Evolutionary conservation across 2,888 invertebrate genomes (phyloP).

Genomic region (Agrilus cyanescens): DNA sequence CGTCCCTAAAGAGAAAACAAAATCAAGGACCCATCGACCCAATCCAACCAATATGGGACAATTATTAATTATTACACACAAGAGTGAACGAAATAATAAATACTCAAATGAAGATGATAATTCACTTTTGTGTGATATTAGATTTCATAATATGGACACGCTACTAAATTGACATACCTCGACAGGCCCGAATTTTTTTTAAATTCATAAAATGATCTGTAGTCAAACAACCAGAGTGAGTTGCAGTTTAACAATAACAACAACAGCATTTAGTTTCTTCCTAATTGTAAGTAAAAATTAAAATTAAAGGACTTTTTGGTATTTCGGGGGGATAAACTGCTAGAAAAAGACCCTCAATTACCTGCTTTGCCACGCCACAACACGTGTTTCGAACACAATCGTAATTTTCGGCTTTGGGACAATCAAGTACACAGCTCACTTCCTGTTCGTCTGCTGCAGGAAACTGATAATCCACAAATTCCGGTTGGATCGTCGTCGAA

Average conservation of each 20-base stretch:
- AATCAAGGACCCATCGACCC: neutral
- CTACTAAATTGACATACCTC: too few species aligned
- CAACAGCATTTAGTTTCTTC: too few species aligned
- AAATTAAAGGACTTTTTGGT: too few species aligned
- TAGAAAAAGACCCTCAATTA: constrained; percentile 26
- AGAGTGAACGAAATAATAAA: neutral
- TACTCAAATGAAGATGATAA: constrained; percentile 19
- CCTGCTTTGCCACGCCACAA: constrained; percentile 73
- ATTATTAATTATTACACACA: neutral
- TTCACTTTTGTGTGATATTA: too few species aligned
- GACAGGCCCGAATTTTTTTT: too few species aligned
- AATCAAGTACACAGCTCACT: constrained; percentile 71
- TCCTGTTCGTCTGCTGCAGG: constrained; percentile 39
- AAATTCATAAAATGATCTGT: too few species aligned
- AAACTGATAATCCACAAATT: constrained; percentile 72
- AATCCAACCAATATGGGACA: constrained; percentile 4
- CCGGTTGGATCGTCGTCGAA: constrained; percentile 97
- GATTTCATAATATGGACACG: too few species aligned
- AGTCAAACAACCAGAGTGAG: too few species aligned
- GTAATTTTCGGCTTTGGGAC: constrained; percentile 62
- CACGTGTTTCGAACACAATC: constrained; percentile 80
- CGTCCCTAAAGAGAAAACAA: constrained; percentile 36
- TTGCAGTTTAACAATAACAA: too few species aligned
- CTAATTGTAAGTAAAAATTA: too few species aligned
- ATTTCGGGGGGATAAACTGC: too few species aligned